These are phyloP conservation scores for Amblyjoppa proteus DNA, from an alignment of 2,888 invertebrate genomes.

Conservation along the genomic window DNA sequence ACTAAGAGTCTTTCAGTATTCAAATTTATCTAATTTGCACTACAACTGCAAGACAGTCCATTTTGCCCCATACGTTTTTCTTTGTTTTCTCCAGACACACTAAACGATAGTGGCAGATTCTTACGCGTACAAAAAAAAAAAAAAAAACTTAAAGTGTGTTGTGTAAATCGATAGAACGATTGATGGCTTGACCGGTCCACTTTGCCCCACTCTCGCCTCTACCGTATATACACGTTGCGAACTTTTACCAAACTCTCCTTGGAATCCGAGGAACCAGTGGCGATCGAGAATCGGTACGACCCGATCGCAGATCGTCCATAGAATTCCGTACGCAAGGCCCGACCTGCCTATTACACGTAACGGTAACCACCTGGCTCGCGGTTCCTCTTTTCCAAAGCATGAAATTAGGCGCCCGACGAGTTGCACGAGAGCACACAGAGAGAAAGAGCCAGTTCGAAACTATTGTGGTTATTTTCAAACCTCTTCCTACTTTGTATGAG, in stretches of 20 bases:
- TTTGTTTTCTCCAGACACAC: no score
- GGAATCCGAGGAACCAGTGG: background rate
- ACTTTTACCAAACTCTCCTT: background rate
- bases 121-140: background rate
- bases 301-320: background rate
- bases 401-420: constrained; percentile 11
- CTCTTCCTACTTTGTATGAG: background rate
- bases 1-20: background rate
- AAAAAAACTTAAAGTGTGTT: background rate
- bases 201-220: background rate
- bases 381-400: constrained; percentile 34
- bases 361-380: constrained; percentile 33
- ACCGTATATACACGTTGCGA: background rate
- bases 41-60: background rate
- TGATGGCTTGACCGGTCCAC: background rate
- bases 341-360: constrained; percentile 43
- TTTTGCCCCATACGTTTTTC: no score
- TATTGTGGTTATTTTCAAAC: constrained; percentile 1
- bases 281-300: background rate
- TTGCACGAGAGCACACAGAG: constrained; percentile 11
- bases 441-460: background rate
- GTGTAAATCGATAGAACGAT: background rate
- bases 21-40: background rate
- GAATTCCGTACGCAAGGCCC: constrained; percentile 23
- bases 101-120: background rate